Conservation (phyloP, 2,113 vertebrate species). For the Mesitornis unicolor region DNA sequence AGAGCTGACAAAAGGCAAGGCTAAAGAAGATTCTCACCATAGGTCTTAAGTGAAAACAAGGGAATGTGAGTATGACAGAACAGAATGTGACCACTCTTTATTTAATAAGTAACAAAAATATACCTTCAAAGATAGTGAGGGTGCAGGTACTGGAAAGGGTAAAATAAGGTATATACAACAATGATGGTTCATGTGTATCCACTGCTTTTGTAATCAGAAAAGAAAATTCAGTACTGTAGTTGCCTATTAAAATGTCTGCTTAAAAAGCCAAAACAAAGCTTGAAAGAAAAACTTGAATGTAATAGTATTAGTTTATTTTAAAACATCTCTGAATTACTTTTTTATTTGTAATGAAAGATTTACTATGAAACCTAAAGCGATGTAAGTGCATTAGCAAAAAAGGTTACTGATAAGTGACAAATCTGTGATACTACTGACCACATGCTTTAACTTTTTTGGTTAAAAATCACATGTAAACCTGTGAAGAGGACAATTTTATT, state of each 20-base stretch:
- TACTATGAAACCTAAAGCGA: not conserved
- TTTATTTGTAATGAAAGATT: not conserved
- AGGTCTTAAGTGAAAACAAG: not conserved
- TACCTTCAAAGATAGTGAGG: not conserved
- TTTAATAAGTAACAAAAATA: not conserved
- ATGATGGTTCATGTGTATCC: not conserved
- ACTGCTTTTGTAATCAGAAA: not conserved
- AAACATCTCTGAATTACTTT: not conserved
- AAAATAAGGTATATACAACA: not conserved
- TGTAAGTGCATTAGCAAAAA: not conserved
- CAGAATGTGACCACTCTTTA: not conserved
- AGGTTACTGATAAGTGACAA: not conserved
- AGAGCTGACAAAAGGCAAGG: not conserved
- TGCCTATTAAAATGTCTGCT: not conserved
- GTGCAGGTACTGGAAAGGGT: not conserved
- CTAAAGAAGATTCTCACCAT: not conserved
- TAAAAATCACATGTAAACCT: not conserved
- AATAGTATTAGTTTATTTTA: not conserved
- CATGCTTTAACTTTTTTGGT: no score
- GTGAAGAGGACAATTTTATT: not conserved
- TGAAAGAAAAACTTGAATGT: not conserved
- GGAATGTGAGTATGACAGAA: not conserved
- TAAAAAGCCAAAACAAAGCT: not conserved
- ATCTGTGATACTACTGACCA: not conserved
- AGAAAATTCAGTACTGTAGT: not conserved